These are phyloP conservation scores for Coelopa pilipes DNA, from an alignment of 2,888 invertebrate species.

Conservation along the genomic window DNA sequence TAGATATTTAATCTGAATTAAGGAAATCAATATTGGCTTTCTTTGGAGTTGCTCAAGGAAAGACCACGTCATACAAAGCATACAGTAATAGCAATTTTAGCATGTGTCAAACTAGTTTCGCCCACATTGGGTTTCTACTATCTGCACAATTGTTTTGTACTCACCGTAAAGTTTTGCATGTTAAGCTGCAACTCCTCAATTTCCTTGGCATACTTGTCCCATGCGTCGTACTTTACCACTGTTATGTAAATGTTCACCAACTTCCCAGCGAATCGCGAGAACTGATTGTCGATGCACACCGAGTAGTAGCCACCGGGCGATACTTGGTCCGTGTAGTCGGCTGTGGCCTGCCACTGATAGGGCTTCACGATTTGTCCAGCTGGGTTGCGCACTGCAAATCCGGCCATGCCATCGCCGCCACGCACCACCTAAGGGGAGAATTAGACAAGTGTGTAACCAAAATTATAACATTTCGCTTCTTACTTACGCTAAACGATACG, in stretches of 20 bases:
- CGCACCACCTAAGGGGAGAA: conserved; percentile 77
- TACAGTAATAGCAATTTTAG: no score
- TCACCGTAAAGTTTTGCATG: conserved; percentile 90
- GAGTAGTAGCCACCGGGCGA: conserved; percentile 88
- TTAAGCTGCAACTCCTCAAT: conserved; percentile 87
- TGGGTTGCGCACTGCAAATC: conserved; percentile 89
- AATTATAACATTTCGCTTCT: background rate
- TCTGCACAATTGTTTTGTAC: conserved; percentile 30
- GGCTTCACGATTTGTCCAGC: conserved; percentile 86
- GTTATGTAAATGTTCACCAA: conserved; percentile 90
- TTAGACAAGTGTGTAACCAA: conserved; percentile 12
- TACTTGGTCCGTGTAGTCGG: conserved; percentile 87
- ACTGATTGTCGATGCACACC: conserved; percentile 93
- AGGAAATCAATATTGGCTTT: background rate
- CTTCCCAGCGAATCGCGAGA: conserved; percentile 90
- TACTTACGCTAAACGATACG: conserved; percentile 88
- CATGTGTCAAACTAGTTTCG: background rate
- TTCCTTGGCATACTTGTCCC: conserved; percentile 92
- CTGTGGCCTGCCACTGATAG: conserved; percentile 89
- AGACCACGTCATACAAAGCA: no score
- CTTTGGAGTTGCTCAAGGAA: no score
- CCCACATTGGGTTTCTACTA: background rate
- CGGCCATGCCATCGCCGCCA: conserved; percentile 94
- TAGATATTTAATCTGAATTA: no score
- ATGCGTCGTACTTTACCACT: conserved; percentile 90